Evolutionary conservation across 2,888 invertebrate genomes (phyloP).

Genomic region (Himalopsyche anomala): DNA sequence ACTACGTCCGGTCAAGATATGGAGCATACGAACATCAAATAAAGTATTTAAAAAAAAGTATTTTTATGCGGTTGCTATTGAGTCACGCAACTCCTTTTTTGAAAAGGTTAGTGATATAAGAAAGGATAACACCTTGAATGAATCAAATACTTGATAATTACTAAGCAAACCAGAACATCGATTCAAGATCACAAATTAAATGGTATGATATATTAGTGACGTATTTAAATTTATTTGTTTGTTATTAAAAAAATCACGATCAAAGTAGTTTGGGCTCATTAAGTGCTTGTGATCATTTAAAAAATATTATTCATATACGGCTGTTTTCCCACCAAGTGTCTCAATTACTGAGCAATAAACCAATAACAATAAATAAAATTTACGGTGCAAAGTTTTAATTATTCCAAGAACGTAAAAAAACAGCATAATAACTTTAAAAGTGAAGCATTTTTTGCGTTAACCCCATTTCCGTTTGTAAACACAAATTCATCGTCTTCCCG

Average conservation of each 20-base stretch:
- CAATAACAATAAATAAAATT: background rate
- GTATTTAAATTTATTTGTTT: background rate
- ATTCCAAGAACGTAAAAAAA: background rate
- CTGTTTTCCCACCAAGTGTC: background rate
- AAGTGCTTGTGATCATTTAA: background rate
- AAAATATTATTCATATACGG: background rate
- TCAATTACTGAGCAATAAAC: constrained; percentile 15
- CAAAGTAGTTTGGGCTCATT: background rate
- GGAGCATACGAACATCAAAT: no score
- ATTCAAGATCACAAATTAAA: no score
- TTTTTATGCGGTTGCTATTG: no score
- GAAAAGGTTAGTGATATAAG: no score
- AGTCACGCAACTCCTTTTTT: no score
- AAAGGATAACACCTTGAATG: no score
- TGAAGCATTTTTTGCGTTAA: background rate
- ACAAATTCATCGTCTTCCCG: constrained; percentile 4
- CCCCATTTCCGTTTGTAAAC: background rate
- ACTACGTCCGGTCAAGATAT: no score
- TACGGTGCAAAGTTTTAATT: background rate
- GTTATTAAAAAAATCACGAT: background rate
- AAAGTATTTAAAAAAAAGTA: no score
- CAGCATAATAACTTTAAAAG: background rate
- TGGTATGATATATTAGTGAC: no score
- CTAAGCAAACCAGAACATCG: no score
- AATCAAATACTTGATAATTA: no score